Base-by-base conservation (phyloP, 2,113 vertebrate genomes). In the Montifringilla adamsi region DNA sequence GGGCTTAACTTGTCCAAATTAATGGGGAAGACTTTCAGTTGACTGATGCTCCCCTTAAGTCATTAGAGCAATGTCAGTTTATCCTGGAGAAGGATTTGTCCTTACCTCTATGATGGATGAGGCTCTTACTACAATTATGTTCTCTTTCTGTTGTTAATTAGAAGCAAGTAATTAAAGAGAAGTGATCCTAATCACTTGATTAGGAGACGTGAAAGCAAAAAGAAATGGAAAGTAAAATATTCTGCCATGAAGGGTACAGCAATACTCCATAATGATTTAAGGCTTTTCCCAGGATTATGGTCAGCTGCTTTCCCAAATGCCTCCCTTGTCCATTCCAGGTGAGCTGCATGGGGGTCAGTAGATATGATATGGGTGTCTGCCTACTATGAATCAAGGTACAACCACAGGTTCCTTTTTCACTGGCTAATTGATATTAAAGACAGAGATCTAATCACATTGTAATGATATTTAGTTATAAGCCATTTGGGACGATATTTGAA, bases 311-410 rank as follows among this genome's bases (percentile, higher is more conserved):
- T 88, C 39, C 37, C 43, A 88, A 77, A 69, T 8, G 33, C 23
- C 35, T 75, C 14, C 9, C 30, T 47, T 55, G 24, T 44, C 46
- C 49, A 5, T 47, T 58, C 41, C 43, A 44, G 31, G 30, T 1
- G 1, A 80, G 22, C 30, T 70, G 35, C 24, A 19, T 0, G 0
- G 15, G 23, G 7, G 8, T 60, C 41, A 21, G 21, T 7, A 67
- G 35, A 44, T 59, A 18, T 13, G 14, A 66, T 37, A 50, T 16
- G 27, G 23, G 4, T 37, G 55, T 73, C 41, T 70, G 26, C 41
- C 69, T 46, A 26, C 26, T 35, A 87, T 86, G 39, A 85, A 72
- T 47, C 30, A 46, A 79, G 31, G 39, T 33, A 70, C 95, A 91
- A 39, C 55, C 30, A 28, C 26, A 74, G 18, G 12, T 37, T 75